Evolutionary conservation across 1,140 invertebrate species (phyloP).

Genomic region (Hyles vespertilio): DNA sequence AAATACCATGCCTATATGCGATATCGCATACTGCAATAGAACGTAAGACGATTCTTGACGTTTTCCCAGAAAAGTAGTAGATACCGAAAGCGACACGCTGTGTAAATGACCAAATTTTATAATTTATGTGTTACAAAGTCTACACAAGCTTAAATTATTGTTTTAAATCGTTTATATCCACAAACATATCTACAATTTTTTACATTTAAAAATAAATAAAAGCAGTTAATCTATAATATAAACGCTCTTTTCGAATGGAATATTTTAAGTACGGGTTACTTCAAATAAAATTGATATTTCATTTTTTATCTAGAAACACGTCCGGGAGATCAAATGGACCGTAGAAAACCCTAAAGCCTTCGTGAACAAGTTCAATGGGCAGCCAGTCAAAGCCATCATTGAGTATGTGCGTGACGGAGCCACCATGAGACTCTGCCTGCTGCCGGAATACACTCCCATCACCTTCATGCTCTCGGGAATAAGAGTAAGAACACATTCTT

Average conservation of each 20-base stretch:
- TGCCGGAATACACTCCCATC: constrained; percentile 91
- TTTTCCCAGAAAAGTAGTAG: no score
- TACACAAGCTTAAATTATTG: no score
- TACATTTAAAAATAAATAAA: not conserved
- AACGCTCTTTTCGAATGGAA: constrained; percentile 4
- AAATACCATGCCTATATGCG: no score
- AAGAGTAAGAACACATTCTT: constrained; percentile 76
- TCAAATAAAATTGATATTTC: no score
- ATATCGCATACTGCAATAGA: no score
- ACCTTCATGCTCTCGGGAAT: constrained; percentile 97
- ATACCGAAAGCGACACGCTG: no score
- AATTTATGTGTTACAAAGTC: no score
- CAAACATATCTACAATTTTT: not conserved
- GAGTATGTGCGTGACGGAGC: constrained; percentile 98
- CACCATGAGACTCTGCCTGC: constrained; percentile 91
- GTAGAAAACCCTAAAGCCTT: constrained; percentile 87
- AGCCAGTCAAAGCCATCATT: constrained; percentile 84
- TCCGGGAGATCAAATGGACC: constrained; percentile 88
- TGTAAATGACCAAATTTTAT: no score
- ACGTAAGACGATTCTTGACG: no score
- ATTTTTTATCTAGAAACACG: constrained; percentile 76
- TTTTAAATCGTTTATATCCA: not conserved
- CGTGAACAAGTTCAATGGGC: constrained; percentile 70
- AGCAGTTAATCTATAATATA: constrained; percentile 17
- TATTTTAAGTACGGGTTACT: not conserved